Conservation (phyloP, 2,888 invertebrate species). For the Anthophora plumipes region DNA sequence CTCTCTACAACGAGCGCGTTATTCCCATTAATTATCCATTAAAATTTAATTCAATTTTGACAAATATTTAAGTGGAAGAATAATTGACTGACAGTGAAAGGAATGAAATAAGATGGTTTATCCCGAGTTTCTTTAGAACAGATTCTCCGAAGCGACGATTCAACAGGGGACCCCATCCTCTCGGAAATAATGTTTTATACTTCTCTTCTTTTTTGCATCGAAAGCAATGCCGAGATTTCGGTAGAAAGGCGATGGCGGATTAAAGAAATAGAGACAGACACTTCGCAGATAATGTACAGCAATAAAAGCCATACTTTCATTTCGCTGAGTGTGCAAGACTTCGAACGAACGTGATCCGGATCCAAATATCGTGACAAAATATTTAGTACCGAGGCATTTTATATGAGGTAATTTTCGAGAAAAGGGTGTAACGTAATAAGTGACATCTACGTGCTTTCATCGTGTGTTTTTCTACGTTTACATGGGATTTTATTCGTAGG, state of each 20-base stretch:
- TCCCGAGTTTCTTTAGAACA: neutral
- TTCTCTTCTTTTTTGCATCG: slow-evolving; percentile 17
- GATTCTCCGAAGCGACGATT: neutral
- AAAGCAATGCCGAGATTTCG: slow-evolving; percentile 21
- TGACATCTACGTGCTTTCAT: neutral
- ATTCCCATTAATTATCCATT: no score
- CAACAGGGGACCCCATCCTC: neutral
- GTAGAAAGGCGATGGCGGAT: slow-evolving; percentile 5
- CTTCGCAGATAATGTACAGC: slow-evolving; percentile 46
- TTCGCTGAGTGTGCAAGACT: slow-evolving; percentile 43
- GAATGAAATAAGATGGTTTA: neutral
- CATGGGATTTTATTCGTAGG: neutral
- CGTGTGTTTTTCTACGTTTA: neutral
- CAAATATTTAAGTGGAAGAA: neutral
- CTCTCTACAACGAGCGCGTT: neutral
- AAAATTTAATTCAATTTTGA: slow-evolving; percentile 14
- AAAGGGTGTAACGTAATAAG: neutral
- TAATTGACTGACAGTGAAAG: neutral
- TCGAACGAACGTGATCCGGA: slow-evolving; percentile 41
- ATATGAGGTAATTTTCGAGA: neutral
- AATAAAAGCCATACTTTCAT: slow-evolving; percentile 52
- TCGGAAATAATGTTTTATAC: neutral
- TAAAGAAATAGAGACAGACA: slow-evolving; percentile 42
- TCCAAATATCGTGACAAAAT: slow-evolving; percentile 37
- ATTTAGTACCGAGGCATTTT: slow-evolving; percentile 30